phyloP scores from a whole-genome alignment of 1,140 invertebrate species.

The Aleiodes sp. region DNA sequence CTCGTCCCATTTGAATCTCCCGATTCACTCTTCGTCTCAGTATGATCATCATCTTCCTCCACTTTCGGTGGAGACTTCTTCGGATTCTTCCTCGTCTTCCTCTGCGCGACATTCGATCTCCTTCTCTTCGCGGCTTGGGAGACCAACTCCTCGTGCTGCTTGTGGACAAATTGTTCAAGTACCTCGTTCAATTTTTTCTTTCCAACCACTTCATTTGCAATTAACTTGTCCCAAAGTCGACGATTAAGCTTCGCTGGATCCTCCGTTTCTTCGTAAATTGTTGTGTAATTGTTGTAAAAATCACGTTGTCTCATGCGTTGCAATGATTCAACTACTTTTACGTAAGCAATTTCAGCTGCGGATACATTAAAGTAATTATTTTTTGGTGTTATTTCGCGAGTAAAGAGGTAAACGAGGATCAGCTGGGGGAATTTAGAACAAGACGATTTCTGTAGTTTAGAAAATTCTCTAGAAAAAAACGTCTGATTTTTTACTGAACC shows the following conservation, averaged over 20 bases:
- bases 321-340: neutral
- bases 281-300: neutral
- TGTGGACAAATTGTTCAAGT: neutral
- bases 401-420: no score
- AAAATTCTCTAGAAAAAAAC: no score
- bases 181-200: neutral
- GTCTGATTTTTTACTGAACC: no score
- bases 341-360: neutral
- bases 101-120: no score
- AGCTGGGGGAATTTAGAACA: no score
- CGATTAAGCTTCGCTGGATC: neutral
- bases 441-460: no score
- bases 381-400: no score
- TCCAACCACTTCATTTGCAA: neutral
- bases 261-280: neutral
- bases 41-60: no score
- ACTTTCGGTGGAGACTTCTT: no score
- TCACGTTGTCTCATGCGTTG: neutral
- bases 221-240: neutral
- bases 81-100: no score
- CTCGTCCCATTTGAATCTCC: no score
- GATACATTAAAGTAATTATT: neutral
- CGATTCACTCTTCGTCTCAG: no score
- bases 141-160: neutral
- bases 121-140: neutral